phyloP scores from a whole-genome alignment of 1,140 invertebrate species.

The Drosophila kurseongensis region DNA sequence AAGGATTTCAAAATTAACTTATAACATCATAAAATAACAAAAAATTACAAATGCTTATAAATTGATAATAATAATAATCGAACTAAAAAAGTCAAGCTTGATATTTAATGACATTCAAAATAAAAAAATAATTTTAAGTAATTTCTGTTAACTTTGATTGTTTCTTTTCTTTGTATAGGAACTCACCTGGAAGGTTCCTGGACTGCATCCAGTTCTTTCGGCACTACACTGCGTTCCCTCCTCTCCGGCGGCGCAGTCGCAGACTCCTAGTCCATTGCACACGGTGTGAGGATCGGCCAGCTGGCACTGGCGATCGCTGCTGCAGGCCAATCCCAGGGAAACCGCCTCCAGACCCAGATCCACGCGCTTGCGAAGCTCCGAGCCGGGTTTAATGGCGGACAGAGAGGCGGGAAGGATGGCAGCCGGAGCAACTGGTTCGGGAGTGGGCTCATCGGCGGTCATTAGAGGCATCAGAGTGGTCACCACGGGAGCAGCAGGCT shows the following conservation, averaged over 20 bases:
- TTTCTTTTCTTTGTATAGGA: neutral
- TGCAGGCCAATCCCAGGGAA: slow-evolving; percentile 91
- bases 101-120: too few species aligned
- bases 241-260: slow-evolving; percentile 88
- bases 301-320: slow-evolving; percentile 91
- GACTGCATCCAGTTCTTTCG: slow-evolving; percentile 90
- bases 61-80: too few species aligned
- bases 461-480: slow-evolving; percentile 77
- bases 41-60: too few species aligned
- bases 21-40: too few species aligned
- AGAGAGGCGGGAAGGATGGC: slow-evolving; percentile 14
- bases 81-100: too few species aligned
- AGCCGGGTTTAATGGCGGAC: slow-evolving; percentile 41
- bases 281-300: slow-evolving; percentile 91
- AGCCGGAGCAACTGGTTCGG: slow-evolving; percentile 40
- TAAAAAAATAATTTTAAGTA: too few species aligned
- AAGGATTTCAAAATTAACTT: too few species aligned
- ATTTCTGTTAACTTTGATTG: too few species aligned
- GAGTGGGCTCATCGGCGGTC: slow-evolving; percentile 62
- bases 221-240: slow-evolving; percentile 88
- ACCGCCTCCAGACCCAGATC: slow-evolving; percentile 87
- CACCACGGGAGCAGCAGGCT: slow-evolving; percentile 80
- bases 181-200: slow-evolving; percentile 93
- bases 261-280: slow-evolving; percentile 90
- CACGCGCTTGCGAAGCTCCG: slow-evolving; percentile 84